Conservation (phyloP, 2,797 vertebrate genomes). For the Sphenopsis melanotis region DNA sequence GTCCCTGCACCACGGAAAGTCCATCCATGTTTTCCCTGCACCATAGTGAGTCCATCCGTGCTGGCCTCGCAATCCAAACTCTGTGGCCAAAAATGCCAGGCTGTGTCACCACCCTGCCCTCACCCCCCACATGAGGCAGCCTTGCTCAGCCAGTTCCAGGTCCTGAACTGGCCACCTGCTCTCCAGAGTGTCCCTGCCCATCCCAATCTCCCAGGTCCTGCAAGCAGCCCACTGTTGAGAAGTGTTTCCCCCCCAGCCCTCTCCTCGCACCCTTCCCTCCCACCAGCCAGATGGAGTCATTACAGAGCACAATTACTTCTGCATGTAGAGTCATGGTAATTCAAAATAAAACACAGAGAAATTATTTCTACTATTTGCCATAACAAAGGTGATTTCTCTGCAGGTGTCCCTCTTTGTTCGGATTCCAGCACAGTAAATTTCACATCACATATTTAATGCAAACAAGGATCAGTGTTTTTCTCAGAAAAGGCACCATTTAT, state of each 20-base stretch:
- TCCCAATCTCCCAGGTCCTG: not conserved
- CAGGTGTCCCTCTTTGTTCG: not conserved
- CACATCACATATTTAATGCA: not conserved
- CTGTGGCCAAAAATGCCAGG: fast-evolving
- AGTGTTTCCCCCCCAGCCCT: not conserved
- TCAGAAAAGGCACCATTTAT: not conserved
- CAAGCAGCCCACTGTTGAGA: fast-evolving
- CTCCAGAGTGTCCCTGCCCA: fast-evolving
- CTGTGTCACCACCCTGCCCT: fast-evolving
- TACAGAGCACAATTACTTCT: slow-evolving; percentile 12
- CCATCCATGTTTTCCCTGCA: not conserved
- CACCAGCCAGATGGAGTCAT: not conserved
- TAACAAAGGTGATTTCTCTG: not conserved
- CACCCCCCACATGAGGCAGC: fast-evolving
- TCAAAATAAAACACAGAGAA: not conserved
- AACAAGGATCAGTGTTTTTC: not conserved
- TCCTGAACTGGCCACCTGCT: not conserved
- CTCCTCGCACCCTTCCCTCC: not conserved
- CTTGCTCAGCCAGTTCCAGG: not conserved
- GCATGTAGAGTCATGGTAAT: not conserved
- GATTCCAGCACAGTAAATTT: slow-evolving; percentile 40
- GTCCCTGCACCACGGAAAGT: not conserved
- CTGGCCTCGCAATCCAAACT: fast-evolving
- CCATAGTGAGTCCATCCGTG: fast-evolving
- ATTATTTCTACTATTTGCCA: not conserved